Percentiles rank a stretch among this genome's conserved stretches.
These are phyloP conservation scores for Acestrorhynchus altus DNA, from an alignment of 2,797 vertebrate genomes.

Conservation along the genomic window DNA sequence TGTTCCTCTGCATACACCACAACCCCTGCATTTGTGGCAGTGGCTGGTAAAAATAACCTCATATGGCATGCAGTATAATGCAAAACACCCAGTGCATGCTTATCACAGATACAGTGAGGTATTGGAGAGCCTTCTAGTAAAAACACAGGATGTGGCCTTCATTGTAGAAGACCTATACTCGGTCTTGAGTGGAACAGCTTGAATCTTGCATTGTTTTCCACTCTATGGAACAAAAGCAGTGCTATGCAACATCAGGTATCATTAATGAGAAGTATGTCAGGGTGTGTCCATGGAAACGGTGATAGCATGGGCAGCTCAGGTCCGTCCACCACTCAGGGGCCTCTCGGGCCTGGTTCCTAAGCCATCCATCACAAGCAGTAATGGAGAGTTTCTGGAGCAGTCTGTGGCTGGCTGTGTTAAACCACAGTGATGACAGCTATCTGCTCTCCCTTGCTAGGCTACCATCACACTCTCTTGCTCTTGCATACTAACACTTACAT, in stretches of 20 bases:
- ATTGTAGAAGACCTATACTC: conserved; percentile 1
- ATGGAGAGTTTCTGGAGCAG: conserved; percentile 60
- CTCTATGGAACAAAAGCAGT: not conserved
- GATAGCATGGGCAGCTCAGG: conserved; percentile 33
- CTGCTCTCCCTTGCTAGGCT: conserved; percentile 54
- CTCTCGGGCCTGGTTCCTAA: conserved; percentile 42
- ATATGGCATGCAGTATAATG: conserved; percentile 58
- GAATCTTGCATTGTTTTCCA: conserved; percentile 5
- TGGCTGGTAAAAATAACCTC: conserved; percentile 57
- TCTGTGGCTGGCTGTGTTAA: conserved; percentile 58
- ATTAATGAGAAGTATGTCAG: conserved; percentile 36
- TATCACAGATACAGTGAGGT: conserved; percentile 55
- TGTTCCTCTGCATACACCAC: conserved; percentile 46
- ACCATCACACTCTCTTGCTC: conserved; percentile 24
- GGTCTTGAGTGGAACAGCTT: not conserved
- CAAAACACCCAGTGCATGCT: conserved; percentile 47
- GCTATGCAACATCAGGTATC: conserved; percentile 13
- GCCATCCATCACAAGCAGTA: conserved; percentile 58
- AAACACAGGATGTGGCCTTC: conserved; percentile 41
- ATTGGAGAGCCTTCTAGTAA: conserved; percentile 42
- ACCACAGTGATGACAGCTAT: conserved; percentile 62
- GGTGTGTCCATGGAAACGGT: conserved; percentile 28
- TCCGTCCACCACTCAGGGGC: conserved; percentile 43
- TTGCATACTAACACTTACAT: not conserved
- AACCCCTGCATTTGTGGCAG: conserved; percentile 47